Base-by-base conservation (phyloP, 2,113 vertebrate species). In the Burhinus bistriatus region DNA sequence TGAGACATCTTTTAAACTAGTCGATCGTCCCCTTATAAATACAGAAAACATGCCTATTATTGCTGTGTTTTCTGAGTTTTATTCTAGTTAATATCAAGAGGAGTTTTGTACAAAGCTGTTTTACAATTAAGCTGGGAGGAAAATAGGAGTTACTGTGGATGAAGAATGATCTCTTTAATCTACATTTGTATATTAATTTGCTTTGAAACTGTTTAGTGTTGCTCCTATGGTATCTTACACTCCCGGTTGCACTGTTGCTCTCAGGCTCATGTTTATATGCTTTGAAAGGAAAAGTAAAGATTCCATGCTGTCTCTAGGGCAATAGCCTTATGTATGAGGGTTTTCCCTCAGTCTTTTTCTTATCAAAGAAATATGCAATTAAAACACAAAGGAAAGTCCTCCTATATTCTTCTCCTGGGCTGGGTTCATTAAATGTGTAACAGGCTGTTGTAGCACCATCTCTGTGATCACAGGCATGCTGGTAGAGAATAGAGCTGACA, bases 381-480 rank as follows among this genome's bases (percentile, higher is more conserved):
- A 94, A 70, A 97, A 89, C 75, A 82, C 70, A 91, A 94, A 79
- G 38, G 19, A 58, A 91, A 85, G 77, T 79, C 47, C 51, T 93
- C 49, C 21, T 6, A 2, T 89, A 29, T 77, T 87, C 66, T 88
- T 95, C 80, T 95, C 32, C 91, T 89, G 77, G 85, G 49, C 59
- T 85, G 64, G 54, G 80, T 72, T 91, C 6, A 61, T 93, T 92
- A 87, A 90, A 93, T 4, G 40, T 64, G 21, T 93, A 88, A 68
- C 87, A 91, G 84, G 83, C 93, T 92, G 91, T 45, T 81, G 79
- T 69, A 82, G 82, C 86, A 94, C 64, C 3, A 1, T 88, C 87
- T 97, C 94, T 90, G 82, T 92, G 95, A 92, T 97, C 94, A 64
- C 70, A 96, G 80, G 87, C 59, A 6, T 66, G 90, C 91, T 95